These are phyloP conservation scores for Pipa parva DNA, from an alignment of 2,113 vertebrate species.

Conservation along the genomic window DNA sequence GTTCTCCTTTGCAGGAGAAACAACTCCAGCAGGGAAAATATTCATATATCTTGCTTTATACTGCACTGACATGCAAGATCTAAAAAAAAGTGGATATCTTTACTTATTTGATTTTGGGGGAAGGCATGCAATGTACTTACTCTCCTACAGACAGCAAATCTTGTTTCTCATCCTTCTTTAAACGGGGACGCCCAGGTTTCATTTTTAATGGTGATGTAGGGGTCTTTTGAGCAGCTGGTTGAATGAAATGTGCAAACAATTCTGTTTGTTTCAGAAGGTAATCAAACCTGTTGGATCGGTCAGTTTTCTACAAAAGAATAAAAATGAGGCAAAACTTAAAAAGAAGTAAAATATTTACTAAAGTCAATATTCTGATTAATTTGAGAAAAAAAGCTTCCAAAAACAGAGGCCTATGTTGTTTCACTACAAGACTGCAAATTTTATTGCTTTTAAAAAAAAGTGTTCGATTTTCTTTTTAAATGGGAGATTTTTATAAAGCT, in stretches of 20 bases:
- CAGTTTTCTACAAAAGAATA: constrained; percentile 76
- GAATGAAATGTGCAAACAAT: constrained; percentile 97
- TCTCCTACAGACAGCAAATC: constrained; percentile 90
- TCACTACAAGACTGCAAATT: too few species aligned
- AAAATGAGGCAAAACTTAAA: background rate
- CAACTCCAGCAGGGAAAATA: too few species aligned
- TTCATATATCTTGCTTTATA: too few species aligned
- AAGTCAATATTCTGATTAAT: background rate
- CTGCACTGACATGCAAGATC: too few species aligned
- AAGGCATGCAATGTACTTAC: too few species aligned
- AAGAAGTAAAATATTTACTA: background rate
- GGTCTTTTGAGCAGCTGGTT: constrained; percentile 96
- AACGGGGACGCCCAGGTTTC: constrained; percentile 93
- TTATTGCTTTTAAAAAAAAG: too few species aligned
- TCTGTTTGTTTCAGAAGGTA: constrained; percentile 98
- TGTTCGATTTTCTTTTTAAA: too few species aligned
- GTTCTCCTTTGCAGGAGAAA: too few species aligned
- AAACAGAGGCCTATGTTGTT: too few species aligned
- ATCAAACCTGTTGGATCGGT: constrained; percentile 96
- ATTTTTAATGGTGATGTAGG: constrained; percentile 97
- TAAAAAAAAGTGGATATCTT: too few species aligned
- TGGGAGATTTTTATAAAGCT: too few species aligned
- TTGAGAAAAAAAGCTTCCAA: background rate
- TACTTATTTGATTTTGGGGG: too few species aligned
- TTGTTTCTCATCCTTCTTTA: constrained; percentile 98